Conservation (phyloP, 2,797 vertebrate genomes). For the Naso thynnoides region DNA sequence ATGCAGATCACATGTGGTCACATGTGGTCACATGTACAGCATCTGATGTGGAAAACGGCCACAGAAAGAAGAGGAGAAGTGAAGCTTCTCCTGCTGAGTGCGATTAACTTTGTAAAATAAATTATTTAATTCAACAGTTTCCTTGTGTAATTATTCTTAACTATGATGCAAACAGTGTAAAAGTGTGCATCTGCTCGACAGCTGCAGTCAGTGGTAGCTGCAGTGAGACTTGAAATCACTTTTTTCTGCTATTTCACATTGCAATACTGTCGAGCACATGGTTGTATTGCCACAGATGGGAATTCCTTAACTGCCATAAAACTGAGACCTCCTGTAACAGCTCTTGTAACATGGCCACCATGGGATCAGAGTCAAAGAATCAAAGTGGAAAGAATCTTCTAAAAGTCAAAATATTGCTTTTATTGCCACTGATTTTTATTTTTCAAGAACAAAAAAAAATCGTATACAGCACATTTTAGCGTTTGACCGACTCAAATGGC, state of each 20-base stretch:
- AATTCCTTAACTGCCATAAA: background rate
- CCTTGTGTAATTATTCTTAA: constrained; percentile 10
- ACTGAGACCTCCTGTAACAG: background rate
- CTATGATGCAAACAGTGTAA: background rate
- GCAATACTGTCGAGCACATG: background rate
- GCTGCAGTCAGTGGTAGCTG: background rate
- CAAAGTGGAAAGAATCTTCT: background rate
- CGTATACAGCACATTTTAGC: background rate
- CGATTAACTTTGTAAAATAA: constrained; percentile 50
- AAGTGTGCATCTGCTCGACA: background rate
- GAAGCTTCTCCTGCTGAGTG: constrained; percentile 3
- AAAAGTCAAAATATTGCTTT: too few species aligned
- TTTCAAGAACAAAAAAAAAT: background rate
- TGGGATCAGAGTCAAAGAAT: too few species aligned
- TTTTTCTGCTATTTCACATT: background rate
- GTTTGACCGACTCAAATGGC: too few species aligned
- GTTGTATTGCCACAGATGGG: background rate
- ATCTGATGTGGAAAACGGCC: constrained; percentile 1
- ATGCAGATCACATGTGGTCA: background rate
- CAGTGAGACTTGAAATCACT: background rate
- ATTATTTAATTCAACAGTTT: constrained; percentile 34
- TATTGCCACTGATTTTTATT: background rate
- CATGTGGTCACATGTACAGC: constrained; percentile 6
- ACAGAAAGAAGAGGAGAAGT: constrained; percentile 5
- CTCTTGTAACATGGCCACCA: background rate